A percentile compares a stretch with the other conserved stretches of the same genome.
Evolutionary conservation across 2,797 vertebrate species (phyloP).

Genomic region (Artibeus jamaicensis): DNA sequence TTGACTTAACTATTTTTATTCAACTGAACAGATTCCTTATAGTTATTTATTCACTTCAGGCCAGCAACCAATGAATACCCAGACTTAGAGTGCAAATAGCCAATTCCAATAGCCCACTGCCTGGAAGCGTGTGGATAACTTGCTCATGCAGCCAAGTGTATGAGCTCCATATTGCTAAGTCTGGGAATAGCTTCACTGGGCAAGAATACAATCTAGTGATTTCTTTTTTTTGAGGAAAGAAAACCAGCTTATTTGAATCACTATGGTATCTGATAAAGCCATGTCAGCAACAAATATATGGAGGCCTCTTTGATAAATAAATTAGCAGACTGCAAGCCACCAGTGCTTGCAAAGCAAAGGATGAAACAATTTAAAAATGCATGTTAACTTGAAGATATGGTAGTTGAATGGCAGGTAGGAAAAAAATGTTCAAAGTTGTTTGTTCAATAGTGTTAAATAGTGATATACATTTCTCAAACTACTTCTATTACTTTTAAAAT

Average conservation of each 20-base stretch:
- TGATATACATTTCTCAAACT: constrained; percentile 67
- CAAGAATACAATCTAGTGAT: constrained; percentile 43
- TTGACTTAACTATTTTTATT: constrained; percentile 23
- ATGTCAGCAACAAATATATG: constrained; percentile 87
- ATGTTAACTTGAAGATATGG: constrained; percentile 79
- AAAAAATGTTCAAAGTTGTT: constrained; percentile 68
- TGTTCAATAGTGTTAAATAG: constrained; percentile 70
- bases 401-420: constrained; percentile 81
- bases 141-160: constrained; percentile 36
- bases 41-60: constrained; percentile 46
- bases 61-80: constrained; percentile 7
- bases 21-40: neutral
- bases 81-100: constrained; percentile 41
- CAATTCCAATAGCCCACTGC: neutral
- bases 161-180: constrained; percentile 38
- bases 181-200: constrained; percentile 47
- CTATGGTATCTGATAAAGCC: constrained; percentile 76
- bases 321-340: constrained; percentile 87
- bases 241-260: constrained; percentile 62
- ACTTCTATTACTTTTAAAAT: constrained; percentile 75
- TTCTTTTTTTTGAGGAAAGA: constrained; percentile 41
- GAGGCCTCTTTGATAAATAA: constrained; percentile 83
- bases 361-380: constrained; percentile 88
- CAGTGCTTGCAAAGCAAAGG: constrained; percentile 88
- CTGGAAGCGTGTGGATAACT: neutral